Conservation (phyloP, 23 tunicate genomes). For the Styela clava region DNA sequence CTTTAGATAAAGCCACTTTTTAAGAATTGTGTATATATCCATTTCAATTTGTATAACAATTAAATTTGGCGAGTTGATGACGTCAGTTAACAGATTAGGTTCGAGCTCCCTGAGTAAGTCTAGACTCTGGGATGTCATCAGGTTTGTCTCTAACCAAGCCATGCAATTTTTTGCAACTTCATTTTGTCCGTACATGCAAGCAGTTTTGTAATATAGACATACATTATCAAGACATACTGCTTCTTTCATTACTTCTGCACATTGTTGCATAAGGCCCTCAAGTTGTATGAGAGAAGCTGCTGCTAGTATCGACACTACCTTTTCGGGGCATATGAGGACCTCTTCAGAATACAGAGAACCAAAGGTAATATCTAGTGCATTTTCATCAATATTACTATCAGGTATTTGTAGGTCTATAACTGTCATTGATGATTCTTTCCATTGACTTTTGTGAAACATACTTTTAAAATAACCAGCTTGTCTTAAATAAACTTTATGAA, state of each 20-base stretch:
- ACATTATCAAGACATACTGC: constrained; percentile 60
- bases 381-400: constrained; percentile 58
- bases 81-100: constrained; percentile 44
- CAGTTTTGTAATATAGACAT: constrained; percentile 52
- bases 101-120: constrained; percentile 45
- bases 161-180: constrained; percentile 61
- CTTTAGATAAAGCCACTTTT: constrained; percentile 71
- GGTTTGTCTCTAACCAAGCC: constrained; percentile 87
- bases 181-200: constrained; percentile 77
- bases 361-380: constrained; percentile 66
- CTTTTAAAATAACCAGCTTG: constrained; percentile 83
- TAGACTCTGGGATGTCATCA: constrained; percentile 48
- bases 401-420: constrained; percentile 83
- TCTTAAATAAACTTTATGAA: constrained; percentile 89
- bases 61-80: constrained; percentile 67
- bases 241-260: constrained; percentile 79
- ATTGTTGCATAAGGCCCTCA: constrained; percentile 90
- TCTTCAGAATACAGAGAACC: constrained; percentile 92
- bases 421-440: constrained; percentile 64
- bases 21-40: constrained; percentile 91
- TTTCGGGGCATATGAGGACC: constrained; percentile 45
- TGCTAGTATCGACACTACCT: constrained; percentile 84
- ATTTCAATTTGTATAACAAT: constrained; percentile 98
- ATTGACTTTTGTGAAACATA: constrained; percentile 61
- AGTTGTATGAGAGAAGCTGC: constrained; percentile 95